phyloP scores from a whole-genome alignment of 2,113 vertebrate genomes.

The Bagarius yarrelli region DNA sequence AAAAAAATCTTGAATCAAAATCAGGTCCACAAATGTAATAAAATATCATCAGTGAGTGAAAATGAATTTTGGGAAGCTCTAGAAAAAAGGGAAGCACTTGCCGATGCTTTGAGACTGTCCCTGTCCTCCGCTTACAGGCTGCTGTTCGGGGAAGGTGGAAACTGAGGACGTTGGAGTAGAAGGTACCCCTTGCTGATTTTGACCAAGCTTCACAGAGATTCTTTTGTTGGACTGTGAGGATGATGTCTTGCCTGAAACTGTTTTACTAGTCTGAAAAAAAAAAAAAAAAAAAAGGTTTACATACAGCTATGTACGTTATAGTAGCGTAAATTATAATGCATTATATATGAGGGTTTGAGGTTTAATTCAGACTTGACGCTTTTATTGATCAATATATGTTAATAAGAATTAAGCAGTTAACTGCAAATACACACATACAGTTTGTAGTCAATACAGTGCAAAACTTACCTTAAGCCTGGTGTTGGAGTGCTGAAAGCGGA shows the following conservation, averaged over 20 bases:
- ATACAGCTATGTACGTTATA: background rate
- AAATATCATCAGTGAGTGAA: background rate
- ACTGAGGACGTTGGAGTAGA: constrained; percentile 40
- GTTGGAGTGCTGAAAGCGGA: constrained; percentile 81
- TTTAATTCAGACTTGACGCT: background rate
- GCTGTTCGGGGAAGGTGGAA: constrained; percentile 43
- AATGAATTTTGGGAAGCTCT: background rate
- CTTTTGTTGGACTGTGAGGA: constrained; percentile 66
- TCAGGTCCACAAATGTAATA: background rate
- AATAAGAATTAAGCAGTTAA: background rate
- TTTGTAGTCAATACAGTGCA: background rate
- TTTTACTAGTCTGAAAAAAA: constrained; percentile 73
- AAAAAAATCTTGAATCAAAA: background rate
- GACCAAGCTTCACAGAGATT: constrained; percentile 62
- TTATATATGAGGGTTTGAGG: background rate
- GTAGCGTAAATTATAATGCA: background rate
- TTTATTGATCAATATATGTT: background rate
- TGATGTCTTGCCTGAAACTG: constrained; percentile 71
- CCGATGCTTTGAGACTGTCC: constrained; percentile 68
- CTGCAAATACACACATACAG: background rate
- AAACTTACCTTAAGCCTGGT: constrained; percentile 76
- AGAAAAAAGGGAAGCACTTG: constrained; percentile 43
- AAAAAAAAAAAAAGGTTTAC: background rate
- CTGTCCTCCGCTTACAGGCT: constrained; percentile 63
- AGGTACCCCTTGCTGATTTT: constrained; percentile 58